These are phyloP conservation scores for Subacronicta megacephala DNA, from an alignment of 2,888 invertebrate species.

Conservation along the genomic window DNA sequence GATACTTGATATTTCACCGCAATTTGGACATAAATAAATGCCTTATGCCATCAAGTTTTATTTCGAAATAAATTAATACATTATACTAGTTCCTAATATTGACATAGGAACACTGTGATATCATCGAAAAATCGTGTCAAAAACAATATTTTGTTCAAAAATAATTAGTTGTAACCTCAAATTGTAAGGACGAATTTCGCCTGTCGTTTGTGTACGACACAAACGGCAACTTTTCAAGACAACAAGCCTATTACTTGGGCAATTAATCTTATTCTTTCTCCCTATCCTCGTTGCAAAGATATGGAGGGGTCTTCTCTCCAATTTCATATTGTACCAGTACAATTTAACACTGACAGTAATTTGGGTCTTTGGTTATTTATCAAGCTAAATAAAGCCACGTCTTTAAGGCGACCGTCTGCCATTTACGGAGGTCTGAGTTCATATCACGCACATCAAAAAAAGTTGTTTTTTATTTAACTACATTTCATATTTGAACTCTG, in stretches of 20 bases:
- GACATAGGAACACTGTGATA: no score
- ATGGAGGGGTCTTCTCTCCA: neutral
- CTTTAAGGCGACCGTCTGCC: neutral
- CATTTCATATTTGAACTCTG: no score
- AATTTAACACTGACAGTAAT: conserved; percentile 1
- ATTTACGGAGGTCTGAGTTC: neutral
- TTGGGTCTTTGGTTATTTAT: conserved; percentile 2
- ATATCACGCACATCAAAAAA: no score
- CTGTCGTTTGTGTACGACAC: conserved; percentile 19
- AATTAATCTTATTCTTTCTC: conserved; percentile 29
- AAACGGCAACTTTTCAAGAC: conserved; percentile 17
- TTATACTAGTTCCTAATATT: no score
- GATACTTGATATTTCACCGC: no score
- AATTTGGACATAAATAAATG: no score
- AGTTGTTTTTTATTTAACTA: no score
- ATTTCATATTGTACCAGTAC: conserved; percentile 7
- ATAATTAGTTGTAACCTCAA: no score
- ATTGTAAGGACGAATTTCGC: conserved; percentile 12
- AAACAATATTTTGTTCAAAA: neutral
- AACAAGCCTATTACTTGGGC: conserved; percentile 20
- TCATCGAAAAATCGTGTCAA: no score
- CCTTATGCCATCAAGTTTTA: no score
- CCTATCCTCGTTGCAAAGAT: conserved; percentile 2
- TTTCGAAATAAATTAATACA: no score
- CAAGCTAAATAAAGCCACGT: neutral